Percentiles rank a stretch among this genome's conserved stretches.
phyloP scores from a whole-genome alignment of 2,797 vertebrate species.

The Rhabdomys pumilio region DNA sequence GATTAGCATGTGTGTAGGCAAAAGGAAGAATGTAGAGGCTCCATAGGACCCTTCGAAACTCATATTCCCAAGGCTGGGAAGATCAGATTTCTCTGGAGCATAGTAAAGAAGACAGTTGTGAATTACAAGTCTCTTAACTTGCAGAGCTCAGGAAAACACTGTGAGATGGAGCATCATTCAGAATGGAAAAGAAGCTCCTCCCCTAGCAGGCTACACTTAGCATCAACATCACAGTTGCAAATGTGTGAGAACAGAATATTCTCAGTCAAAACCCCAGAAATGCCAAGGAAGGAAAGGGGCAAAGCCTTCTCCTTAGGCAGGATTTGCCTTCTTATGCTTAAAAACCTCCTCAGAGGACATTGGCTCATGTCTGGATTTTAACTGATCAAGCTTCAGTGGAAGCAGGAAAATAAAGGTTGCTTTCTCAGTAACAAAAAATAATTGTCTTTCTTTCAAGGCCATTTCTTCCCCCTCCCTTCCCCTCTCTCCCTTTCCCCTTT shows the following conservation, averaged over 20 bases:
- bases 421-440: background rate
- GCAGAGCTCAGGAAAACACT: slow-evolving; percentile 47
- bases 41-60: background rate
- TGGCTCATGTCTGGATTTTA: background rate
- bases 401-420: background rate
- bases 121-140: background rate
- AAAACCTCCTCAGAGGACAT: background rate
- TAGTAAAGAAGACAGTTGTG: background rate
- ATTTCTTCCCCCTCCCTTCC: too few relatives aligned
- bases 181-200: background rate
- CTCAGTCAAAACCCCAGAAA: background rate
- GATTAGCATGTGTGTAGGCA: background rate
- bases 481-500: too few relatives aligned
- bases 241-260: background rate
- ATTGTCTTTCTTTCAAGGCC: background rate
- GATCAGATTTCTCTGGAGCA: background rate
- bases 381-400: background rate
- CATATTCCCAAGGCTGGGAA: slow-evolving; percentile 26
- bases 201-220: too few relatives aligned
- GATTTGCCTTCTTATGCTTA: background rate
- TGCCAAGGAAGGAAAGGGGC: background rate
- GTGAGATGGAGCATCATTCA: background rate
- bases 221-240: background rate
- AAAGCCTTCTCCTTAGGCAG: background rate
- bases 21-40: background rate